Base-by-base conservation (phyloP, 2,113 vertebrate genomes). In the Oenanthe oenanthe region DNA sequence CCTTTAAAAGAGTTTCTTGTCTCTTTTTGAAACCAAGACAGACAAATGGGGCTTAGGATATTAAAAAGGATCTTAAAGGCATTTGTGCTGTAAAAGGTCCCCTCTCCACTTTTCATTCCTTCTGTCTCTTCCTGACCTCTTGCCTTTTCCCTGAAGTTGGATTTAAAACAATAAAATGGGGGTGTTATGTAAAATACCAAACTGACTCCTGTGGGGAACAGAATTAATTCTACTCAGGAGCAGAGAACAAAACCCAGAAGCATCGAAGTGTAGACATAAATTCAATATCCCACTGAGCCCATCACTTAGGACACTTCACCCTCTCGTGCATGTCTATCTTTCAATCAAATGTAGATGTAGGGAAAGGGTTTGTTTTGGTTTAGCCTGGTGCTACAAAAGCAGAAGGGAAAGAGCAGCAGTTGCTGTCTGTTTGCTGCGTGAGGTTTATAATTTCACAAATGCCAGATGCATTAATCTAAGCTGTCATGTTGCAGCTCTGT, bases 381-480 rank as follows among this genome's bases (percentile, higher is more conserved):
- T 85, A 95, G 76, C 92, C 86, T 79, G 79, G 76, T 89, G 76
- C 89, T 96, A 51, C 56, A 74, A 57, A 76, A 76, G 91, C 10
- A 2, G 57, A 51, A 85, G 57, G 74, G 47, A 70, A 86, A 34
- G 91, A 92, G 93, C 78, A 89, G 93, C 85, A 85, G 88, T 92
- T 26, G 67, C 93, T 93, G 83, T 95, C 92, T 93, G 92, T 93
- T 95, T 96, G 80, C 89, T 62, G 75, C 14, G 15, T 85, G 85
- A 94, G 90, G 84, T 94, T 96, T 94, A 91, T 93, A 95, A 89
- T 97, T 96, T 94, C 92, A 88, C 88, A 94, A 92, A 96, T 97
- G 91, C 95, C 91, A 95, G 83, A 95, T 92, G 88, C 93, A 89
- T 97, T 95, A 97, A 97, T 97, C 61, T 42, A 89, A 77, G 72